Conservation (phyloP, 1,140 invertebrate species). For the Lordiphosa mommai region DNA sequence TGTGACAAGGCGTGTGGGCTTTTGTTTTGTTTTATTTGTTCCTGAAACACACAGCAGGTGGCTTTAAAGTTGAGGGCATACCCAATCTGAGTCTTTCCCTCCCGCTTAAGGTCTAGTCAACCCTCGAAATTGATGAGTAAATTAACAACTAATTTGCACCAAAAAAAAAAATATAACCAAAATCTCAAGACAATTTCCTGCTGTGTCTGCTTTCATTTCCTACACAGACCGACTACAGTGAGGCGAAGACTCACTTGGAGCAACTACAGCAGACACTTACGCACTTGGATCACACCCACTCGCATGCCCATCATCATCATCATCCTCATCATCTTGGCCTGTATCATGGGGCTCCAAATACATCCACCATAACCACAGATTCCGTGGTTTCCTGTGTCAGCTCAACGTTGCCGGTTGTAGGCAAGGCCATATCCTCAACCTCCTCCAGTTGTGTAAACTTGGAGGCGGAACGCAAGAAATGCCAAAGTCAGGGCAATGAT, state of each 20-base stretch:
- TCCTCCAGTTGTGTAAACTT: constrained; percentile 35
- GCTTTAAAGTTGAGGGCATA: constrained; percentile 43
- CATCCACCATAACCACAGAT: constrained; percentile 66
- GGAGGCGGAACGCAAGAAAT: constrained; percentile 60
- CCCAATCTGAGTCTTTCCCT: neutral
- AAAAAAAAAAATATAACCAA: constrained; percentile 32
- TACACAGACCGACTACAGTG: constrained; percentile 64
- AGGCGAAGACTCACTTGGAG: constrained; percentile 66
- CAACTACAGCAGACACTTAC: constrained; percentile 63
- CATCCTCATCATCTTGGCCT: constrained; percentile 45
- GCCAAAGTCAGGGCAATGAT: constrained; percentile 34
- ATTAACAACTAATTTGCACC: constrained; percentile 58
- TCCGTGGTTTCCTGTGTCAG: constrained; percentile 74
- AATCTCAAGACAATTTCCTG: constrained; percentile 73
- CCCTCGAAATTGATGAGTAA: constrained; percentile 16
- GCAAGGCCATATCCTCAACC: constrained; percentile 53
- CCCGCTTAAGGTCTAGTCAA: constrained; percentile 24
- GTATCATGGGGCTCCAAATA: constrained; percentile 56
- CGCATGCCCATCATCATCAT: constrained; percentile 20
- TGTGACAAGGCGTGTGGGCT: constrained; percentile 31
- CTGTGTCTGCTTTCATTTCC: constrained; percentile 69
- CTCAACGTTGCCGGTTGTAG: constrained; percentile 56
- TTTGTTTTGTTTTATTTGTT: constrained; percentile 31
- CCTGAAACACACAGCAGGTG: constrained; percentile 51
- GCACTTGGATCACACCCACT: constrained; percentile 50